Conservation (phyloP, 2,797 vertebrate species). For the Pogonophryne albipinna region DNA sequence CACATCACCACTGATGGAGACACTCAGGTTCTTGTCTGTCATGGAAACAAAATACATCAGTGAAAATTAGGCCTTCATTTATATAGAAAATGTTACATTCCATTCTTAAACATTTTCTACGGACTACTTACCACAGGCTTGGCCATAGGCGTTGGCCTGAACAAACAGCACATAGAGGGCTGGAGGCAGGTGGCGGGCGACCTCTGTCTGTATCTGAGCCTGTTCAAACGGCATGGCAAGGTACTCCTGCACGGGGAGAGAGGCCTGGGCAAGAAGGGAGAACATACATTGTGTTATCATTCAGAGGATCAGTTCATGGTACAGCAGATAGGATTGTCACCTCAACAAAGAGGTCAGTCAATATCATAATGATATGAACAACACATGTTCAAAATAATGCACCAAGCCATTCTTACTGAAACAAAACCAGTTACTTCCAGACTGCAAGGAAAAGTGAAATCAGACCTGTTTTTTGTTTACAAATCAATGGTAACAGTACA, state of each 20-base stretch:
- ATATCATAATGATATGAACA: not conserved
- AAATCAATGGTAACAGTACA: too few species aligned
- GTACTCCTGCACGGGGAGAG: constrained; percentile 96
- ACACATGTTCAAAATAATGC: not conserved
- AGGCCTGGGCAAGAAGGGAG: constrained; percentile 86
- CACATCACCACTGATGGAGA: constrained; percentile 94
- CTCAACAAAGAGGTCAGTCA: not conserved
- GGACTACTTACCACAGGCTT: constrained; percentile 92
- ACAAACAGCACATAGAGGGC: constrained; percentile 97
- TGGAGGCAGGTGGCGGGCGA: constrained; percentile 93
- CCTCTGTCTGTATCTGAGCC: constrained; percentile 94
- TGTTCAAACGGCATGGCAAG: constrained; percentile 97
- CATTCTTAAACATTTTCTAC: not conserved
- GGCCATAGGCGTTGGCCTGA: constrained; percentile 94
- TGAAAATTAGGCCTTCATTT: not conserved
- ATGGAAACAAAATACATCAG: constrained; percentile 21
- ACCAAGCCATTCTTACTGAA: not conserved
- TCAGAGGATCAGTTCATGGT: not conserved
- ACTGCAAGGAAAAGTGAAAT: too few species aligned
- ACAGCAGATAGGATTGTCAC: not conserved
- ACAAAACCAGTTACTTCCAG: not conserved
- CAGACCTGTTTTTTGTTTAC: too few species aligned
- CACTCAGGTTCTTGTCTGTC: constrained; percentile 92
- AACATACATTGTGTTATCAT: not conserved
- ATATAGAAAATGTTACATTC: not conserved